Evolutionary conservation across 2,113 vertebrate species (phyloP), one percentile per base, ranked within the genome.

Genomic region (Hystrix cristata): DNA sequence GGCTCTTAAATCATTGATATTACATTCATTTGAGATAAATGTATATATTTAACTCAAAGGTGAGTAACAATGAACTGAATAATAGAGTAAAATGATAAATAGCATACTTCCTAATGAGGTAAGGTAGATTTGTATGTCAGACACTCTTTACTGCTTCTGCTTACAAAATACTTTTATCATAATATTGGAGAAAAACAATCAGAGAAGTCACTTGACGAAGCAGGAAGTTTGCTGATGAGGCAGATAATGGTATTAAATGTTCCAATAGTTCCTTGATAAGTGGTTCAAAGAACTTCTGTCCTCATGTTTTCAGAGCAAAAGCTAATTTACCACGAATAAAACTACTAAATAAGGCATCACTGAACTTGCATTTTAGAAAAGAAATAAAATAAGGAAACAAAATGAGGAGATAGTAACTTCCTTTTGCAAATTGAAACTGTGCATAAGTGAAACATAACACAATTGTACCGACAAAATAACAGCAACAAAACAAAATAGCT

Each of bases 281-380:
- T 90, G 34, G 71, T 97, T 97, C 95, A 97, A 98, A 95, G 97
- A 97, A 96, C 64, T 95, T 91, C 83, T 88, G 90, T 97, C 55
- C 95, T 23, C 64, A 67, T 55, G n/a, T 95, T 95, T 98, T 97
- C 95, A 90, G 57, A 64, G 72, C 94, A 97, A 95, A 98, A 95
- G 78, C 51, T 95, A 79, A 95, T 92, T 96, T 97, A 97, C 96
- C 96, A 97, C 90, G 96, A 97, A 97, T 86, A 96, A 94, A 96
- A 90, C 81, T 72, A 67, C 48, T 86, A 43, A 90, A 88, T 87
- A 96, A 91, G 43, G 46, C 67, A 97, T 83, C 60, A 88, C 11
- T 80, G 89, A 95, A 81, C 38, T 65, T 71, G 48, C 48, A 71
- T 86, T 90, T 96, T 91, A 76, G 31, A 84, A 84, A 93, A 95